Base-by-base conservation (phyloP, 2,113 vertebrate genomes). In the Cheirogaleus medius region DNA sequence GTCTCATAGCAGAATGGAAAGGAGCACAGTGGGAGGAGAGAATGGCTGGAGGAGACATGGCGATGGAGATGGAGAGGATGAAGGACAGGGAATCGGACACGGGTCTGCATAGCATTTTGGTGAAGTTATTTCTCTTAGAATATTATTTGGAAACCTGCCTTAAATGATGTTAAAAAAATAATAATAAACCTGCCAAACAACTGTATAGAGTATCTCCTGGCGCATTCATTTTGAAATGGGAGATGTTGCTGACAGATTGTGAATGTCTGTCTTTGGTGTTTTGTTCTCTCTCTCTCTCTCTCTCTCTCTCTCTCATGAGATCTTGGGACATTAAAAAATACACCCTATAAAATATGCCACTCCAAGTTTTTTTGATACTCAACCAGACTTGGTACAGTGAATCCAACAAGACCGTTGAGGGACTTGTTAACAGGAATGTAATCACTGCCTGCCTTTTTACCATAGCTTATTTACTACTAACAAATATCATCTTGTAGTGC, bases 381-480 rank as follows among this genome's bases (percentile, higher is more conserved):
- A 88, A 77, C 86, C 66, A 89, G 34, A 91, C 54, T 95, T 71
- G 82, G 56, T 78, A 58, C 6, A 78, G 49, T 78, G 83, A 94
- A 54, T 69, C 54, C 58, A 85, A 47, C 58, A 63, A 86, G 68
- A 94, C 37, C 60, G 66, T 64, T 87, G 76, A 96, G 64, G 90
- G 90, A 94, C 87, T 96, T 88, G 87, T 91, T 96, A 96, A 93
- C 87, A 92, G 95, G 96, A 78, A 34, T 52, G 54, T 64, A 74
- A 92, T 95, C 84, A 20, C 88, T 68, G 92, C 73, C 76, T 94
- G 69, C 77, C 71, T 97, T 91, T 96, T 97, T 69, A 89, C 89
- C 76, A 86, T 25, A 44, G 66, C 85, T 88, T 92, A 95, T 96
- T 97, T 96, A 90, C 95, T 42, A 64, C 96, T 71, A 95, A 92